These are phyloP conservation scores for Hippopotamus amphibius DNA, from an alignment of 2,113 vertebrate genomes.

Conservation along the genomic window DNA sequence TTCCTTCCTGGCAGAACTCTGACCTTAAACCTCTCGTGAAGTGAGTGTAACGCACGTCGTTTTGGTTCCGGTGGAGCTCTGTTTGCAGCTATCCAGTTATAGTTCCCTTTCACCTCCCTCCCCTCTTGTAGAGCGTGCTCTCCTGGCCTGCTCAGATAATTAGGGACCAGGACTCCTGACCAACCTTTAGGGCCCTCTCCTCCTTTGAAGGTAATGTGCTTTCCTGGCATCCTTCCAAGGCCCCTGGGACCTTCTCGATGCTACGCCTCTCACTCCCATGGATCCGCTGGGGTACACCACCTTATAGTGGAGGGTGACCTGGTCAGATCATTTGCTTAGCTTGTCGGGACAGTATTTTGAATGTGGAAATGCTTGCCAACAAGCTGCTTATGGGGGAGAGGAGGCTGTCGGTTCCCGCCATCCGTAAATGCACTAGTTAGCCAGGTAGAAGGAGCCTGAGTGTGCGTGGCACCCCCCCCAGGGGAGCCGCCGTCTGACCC, in stretches of 20 bases:
- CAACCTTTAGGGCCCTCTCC: background rate
- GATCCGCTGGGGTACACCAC: background rate
- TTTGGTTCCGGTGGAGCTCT: background rate
- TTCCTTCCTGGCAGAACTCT: rapidly evolving
- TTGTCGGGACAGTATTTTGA: background rate
- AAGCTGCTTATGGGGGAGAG: background rate
- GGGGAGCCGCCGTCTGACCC: background rate
- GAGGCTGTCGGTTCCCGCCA: background rate
- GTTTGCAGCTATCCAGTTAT: background rate
- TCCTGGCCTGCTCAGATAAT: background rate
- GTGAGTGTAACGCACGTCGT: rapidly evolving
- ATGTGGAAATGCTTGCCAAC: background rate
- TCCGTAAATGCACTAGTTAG: constrained; percentile 8
- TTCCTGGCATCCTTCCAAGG: background rate
- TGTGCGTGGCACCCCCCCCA: background rate
- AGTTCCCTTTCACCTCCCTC: background rate
- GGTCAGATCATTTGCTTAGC: background rate
- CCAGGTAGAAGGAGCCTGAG: background rate
- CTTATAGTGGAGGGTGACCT: background rate
- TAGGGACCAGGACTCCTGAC: background rate
- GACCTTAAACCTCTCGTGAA: background rate
- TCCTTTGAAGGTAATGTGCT: background rate
- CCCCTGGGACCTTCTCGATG: too few species aligned
- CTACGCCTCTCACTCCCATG: background rate
- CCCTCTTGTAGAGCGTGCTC: background rate